phyloP scores from a whole-genome alignment of 53 echinoderm and acorn worm species.

The Arbacia lixula region DNA sequence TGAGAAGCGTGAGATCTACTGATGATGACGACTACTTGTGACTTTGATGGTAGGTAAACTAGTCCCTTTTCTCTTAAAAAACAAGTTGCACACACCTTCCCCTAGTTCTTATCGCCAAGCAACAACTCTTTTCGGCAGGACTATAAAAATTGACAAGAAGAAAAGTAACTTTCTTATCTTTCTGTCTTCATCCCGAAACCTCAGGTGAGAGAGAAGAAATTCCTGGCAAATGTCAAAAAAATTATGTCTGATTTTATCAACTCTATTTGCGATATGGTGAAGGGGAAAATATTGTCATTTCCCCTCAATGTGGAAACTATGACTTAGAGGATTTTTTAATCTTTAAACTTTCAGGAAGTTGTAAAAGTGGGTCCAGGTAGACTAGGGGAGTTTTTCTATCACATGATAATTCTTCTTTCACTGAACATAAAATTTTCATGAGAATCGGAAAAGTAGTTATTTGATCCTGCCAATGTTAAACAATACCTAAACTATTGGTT shows the following conservation, averaged over 20 bases:
- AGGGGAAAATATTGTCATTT: constrained; percentile 36
- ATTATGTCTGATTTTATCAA: constrained; percentile 22
- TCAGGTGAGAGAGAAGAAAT: constrained; percentile 12
- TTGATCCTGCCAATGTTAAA: too few relatives aligned
- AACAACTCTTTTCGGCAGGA: too few relatives aligned
- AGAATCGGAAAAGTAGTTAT: too few relatives aligned
- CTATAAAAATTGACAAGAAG: too few relatives aligned
- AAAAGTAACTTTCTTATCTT: too few relatives aligned
- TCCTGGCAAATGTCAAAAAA: constrained; percentile 5
- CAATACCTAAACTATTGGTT: too few relatives aligned
- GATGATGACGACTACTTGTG: not conserved
- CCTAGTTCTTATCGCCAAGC: too few relatives aligned
- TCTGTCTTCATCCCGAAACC: constrained; percentile 3
- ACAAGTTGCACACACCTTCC: too few relatives aligned
- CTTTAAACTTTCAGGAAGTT: constrained; percentile 6
- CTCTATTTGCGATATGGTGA: constrained; percentile 29
- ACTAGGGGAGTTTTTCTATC: constrained; percentile 24
- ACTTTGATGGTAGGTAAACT: too few relatives aligned
- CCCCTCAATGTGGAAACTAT: constrained; percentile 45
- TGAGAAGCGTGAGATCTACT: not conserved
- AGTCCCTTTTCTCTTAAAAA: too few relatives aligned
- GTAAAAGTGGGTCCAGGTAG: constrained; percentile 24
- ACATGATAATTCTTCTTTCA: too few relatives aligned
- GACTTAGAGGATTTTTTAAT: constrained; percentile 37
- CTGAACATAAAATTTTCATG: too few relatives aligned